Evolutionary conservation across 1,140 invertebrate genomes (phyloP), one percentile per base, ranked within the genome.

Genomic region (Magallana ariakensis): DNA sequence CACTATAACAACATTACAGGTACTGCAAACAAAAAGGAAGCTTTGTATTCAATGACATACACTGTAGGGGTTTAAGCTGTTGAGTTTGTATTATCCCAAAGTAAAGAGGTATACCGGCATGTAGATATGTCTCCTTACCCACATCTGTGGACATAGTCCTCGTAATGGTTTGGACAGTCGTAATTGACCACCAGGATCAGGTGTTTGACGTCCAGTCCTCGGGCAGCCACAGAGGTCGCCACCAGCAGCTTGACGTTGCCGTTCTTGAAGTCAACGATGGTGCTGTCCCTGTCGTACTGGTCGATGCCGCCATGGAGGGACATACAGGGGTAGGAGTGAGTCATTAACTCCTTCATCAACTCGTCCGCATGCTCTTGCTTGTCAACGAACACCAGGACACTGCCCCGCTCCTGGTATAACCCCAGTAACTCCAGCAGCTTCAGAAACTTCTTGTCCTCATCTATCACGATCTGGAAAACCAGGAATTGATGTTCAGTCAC

Each of bases 91-190:
- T 46, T 46, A 46, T 46, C 33, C 5, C 33, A 46, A 46, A 46
- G 33, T 46, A 4, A 46, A 46, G 33, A 46, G 2, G 33, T 46
- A 46, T 46, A 46, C 5, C 33, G 5, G 33, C 33, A 46, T 46
- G 33, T 46, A 46, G 33, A 5, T 46, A 46, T 46, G 33, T 5
- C 33, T 15, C 93, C 94, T 90, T 92, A 96, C 66, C 99, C 99
- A 95, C 98, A 99, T 92, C 99, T 96, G 94, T 99, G 99, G 11
- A 99, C 99, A 95, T 99, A 99, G 95, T 99, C 99, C 95, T 99
- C 99, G 94, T 99, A 99, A 95, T 99, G 99, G 95, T 99, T 99
- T 0, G 99, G 99, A 94, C 98, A 99, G 95, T 99, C 99, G 94
- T 99, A 99, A 95, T 99, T 99, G 0, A 99, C 97, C 1, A 99